Evolutionary conservation across 2,888 invertebrate genomes (phyloP), one percentile per base, ranked within the genome.

Genomic region (Odiellus spinosus): DNA sequence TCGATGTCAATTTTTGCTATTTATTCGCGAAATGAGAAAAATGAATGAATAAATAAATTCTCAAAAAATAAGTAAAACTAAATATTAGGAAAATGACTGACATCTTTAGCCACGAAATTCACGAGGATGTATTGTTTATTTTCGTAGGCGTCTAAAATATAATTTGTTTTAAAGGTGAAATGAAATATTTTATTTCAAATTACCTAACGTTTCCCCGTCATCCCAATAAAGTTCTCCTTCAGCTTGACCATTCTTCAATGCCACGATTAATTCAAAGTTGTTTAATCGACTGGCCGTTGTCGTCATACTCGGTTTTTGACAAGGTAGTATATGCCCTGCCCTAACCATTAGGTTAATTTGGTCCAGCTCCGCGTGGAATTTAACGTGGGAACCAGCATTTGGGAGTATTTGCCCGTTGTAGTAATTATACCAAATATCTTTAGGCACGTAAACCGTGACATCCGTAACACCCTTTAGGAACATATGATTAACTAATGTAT

Each of bases 381-480:
- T 14, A 18, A 38, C 15, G 38, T 38, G 15, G 3, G 15, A 18
- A 10, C 38, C 38, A 38, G 38, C 18, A n/a, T 18, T 14, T 12
- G 8, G 1, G 38, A 8, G 38, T 17, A 18, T 53, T 18, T 33
- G 42, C 41, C 59, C 60, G 42, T 51, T 50, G 49, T 58, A 56
- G 46, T 59, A 60, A 45, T 59, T 57, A 53, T 57, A 63, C 61
- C 61, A 63, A 12, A 55, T 45, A 17, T 58, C 58, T 14, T 55
- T 49, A 2, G 63, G 63, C 51, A 62, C 60, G 50, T 62, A 56
- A 43, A 59, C 56, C 59, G 60, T 52, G 56, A 62, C 64, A 59
- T 49, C 58, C 56, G 32, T 57, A 5, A 43, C 46, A 3, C 50
- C 26, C 26, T 26, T 6, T 26, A 8, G 5, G 26, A 4, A 8